Base-by-base conservation (phyloP, 2,113 vertebrate genomes). In the Piprites chloris region DNA sequence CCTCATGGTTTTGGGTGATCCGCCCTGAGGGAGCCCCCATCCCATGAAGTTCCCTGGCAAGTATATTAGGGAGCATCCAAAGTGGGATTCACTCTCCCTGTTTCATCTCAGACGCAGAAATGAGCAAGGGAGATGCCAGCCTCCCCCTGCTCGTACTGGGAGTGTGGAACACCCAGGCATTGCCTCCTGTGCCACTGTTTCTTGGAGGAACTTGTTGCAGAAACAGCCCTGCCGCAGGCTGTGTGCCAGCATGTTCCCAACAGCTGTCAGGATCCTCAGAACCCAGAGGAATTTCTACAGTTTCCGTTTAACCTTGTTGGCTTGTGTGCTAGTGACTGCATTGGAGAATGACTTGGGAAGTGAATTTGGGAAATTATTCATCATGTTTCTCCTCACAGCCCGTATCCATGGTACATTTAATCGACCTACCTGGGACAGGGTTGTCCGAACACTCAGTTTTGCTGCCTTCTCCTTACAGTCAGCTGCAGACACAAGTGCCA, bases 401-500 rank as follows among this genome's bases (percentile, higher is more conserved):
- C 2, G 0, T 42, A 16, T 21, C 74, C 9, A 4, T 27, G 55
- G 26, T 37, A 12, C 17, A 5, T 88, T 49, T 65, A 32, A 27
- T 14, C 42, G 26, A 33, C 17, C 15, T 16, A 2, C 37, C 12
- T 50, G 73, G 33, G 24, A 21, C 18, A 47, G 52, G 17, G 23
- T 56, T 82, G 28, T 18, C 21, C 2, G 8, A 83, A 33, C 18
- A 4, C 68, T 94, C 69, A 77, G 33, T 20, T 50, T 32, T 0
- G 0, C 77, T 91, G n/a, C 32, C 61, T 93, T 82, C 8, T 91
- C 35, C 56, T 65, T 75, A 15, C 72, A 98, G 98, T 91, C 56
- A 98, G 98, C 84, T 98, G 98, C 96, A 98, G 97, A 37, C 94
- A 84, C 73, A 97, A 96, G 85, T 98, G 98, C 82, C 83, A 86